phyloP scores from a whole-genome alignment of 1,140 invertebrate species.

The Apis mellifera region DNA sequence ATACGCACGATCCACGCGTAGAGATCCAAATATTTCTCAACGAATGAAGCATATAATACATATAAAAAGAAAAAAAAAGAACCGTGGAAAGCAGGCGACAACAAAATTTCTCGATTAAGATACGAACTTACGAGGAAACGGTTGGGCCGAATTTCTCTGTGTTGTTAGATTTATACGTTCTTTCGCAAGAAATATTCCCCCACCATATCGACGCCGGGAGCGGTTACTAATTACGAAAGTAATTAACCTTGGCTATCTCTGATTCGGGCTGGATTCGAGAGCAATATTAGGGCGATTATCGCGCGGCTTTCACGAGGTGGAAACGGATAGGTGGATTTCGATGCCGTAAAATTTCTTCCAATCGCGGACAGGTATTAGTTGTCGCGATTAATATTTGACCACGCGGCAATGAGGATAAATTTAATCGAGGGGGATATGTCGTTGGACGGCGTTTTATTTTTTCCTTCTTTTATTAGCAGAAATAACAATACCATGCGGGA shows the following conservation, averaged over 20 bases:
- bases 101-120: neutral
- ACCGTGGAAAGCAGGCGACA: no score
- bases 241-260: conserved; percentile 35
- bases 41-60: no score
- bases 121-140: neutral
- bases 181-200: neutral
- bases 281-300: conserved; percentile 16
- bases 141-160: neutral
- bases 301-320: neutral
- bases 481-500: neutral
- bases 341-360: neutral
- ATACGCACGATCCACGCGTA: neutral
- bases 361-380: neutral
- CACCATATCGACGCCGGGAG: neutral
- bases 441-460: no score
- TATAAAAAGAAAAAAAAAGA: no score
- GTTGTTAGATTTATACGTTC: conserved; percentile 25
- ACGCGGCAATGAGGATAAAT: no score
- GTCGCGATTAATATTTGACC: no score
- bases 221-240: conserved; percentile 39
- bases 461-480: neutral
- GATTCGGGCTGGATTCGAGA: neutral
- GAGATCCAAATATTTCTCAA: no score
- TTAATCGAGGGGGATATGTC: no score
- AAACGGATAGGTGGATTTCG: neutral